These are phyloP conservation scores for Eulemur macaco DNA, from an alignment of 2,113 vertebrate species.

Conservation along the genomic window DNA sequence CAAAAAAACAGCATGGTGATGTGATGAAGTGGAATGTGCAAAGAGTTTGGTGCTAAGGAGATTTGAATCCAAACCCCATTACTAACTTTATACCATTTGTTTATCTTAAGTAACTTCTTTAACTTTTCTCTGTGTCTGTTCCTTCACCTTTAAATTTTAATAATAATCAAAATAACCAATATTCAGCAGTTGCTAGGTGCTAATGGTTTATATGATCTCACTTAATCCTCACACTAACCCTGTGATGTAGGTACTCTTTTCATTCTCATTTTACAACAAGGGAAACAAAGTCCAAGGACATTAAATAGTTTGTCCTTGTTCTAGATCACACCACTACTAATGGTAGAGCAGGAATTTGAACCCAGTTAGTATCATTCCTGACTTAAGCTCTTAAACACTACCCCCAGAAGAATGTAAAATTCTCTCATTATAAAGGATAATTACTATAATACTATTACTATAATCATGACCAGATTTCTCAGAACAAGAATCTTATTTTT, in stretches of 20 bases:
- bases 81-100: background rate
- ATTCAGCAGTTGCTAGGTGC: background rate
- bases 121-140: background rate
- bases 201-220: background rate
- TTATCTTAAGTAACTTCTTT: background rate
- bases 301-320: background rate
- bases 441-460: background rate
- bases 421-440: background rate
- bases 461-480: background rate
- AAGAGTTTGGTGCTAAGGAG: background rate
- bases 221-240: background rate
- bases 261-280: background rate
- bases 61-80: background rate
- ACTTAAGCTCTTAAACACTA: background rate
- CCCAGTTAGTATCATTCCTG: background rate
- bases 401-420: background rate
- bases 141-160: background rate
- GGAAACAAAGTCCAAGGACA: background rate
- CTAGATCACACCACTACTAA: background rate
- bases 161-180: background rate
- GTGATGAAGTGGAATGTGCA: background rate
- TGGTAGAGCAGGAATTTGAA: background rate
- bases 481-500: background rate
- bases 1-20: background rate
- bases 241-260: background rate